A percentile compares a stretch with the other conserved stretches of the same genome.
Conservation (phyloP, 2,888 invertebrate species). For the Lochmaea capreae region DNA sequence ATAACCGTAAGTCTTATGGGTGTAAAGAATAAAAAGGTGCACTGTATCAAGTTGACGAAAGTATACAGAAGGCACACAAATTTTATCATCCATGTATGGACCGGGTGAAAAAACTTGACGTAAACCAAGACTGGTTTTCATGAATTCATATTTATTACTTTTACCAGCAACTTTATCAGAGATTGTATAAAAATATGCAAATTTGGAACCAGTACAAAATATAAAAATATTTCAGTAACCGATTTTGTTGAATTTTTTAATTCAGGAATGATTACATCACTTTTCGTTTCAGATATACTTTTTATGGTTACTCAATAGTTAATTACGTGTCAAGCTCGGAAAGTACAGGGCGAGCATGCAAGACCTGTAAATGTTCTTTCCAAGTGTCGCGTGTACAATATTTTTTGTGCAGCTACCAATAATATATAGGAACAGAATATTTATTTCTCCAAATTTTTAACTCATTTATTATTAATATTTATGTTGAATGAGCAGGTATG, state of each 20-base stretch:
- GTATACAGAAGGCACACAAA: slow-evolving; percentile 31
- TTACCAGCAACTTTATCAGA: slow-evolving; percentile 40
- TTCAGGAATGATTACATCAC: slow-evolving; percentile 35
- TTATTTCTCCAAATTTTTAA: too few species aligned
- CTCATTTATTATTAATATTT: too few species aligned
- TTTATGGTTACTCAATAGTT: slow-evolving; percentile 33
- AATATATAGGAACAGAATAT: too few species aligned
- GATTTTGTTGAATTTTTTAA: slow-evolving; percentile 38
- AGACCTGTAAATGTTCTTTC: too few species aligned
- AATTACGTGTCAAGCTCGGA: too few species aligned
- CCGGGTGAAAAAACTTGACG: slow-evolving; percentile 37
- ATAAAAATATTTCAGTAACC: slow-evolving; percentile 38
- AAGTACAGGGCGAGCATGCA: too few species aligned
- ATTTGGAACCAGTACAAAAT: slow-evolving; percentile 35
- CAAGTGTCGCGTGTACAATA: too few species aligned
- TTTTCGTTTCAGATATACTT: slow-evolving; percentile 29
- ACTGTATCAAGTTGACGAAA: slow-evolving; percentile 28
- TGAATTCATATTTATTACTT: slow-evolving; percentile 39
- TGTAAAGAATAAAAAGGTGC: slow-evolving; percentile 16
- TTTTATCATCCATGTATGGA: slow-evolving; percentile 32
- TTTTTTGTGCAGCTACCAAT: too few species aligned
- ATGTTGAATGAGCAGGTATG: too few species aligned
- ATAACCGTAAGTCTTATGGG: slow-evolving; percentile 1
- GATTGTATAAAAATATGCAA: slow-evolving; percentile 39
- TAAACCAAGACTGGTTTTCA: slow-evolving; percentile 38